phyloP scores from a whole-genome alignment of 2,888 invertebrate species.

The Amiota minor region DNA sequence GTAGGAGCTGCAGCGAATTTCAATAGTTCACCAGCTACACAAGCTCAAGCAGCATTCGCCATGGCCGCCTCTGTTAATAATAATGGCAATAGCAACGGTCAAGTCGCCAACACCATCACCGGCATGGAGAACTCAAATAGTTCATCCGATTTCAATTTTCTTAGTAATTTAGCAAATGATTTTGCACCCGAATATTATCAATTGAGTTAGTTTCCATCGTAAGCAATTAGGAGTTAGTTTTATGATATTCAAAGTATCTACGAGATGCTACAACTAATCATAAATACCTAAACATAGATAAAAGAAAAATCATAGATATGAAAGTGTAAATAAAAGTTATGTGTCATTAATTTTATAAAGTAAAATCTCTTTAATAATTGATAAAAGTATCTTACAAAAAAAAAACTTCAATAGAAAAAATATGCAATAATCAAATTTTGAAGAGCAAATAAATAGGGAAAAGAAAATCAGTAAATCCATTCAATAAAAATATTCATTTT shows the following conservation, averaged over 20 bases:
- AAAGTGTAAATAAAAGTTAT: slow-evolving; percentile 47
- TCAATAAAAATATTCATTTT: slow-evolving; percentile 26
- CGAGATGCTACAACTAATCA: too few relatives aligned
- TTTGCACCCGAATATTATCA: slow-evolving; percentile 92
- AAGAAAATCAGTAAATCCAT: too few relatives aligned
- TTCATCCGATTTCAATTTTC: slow-evolving; percentile 95
- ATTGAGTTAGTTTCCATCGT: slow-evolving; percentile 72
- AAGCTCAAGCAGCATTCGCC: slow-evolving; percentile 49
- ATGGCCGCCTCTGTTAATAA: slow-evolving; percentile 32
- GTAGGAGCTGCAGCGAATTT: slow-evolving; percentile 42
- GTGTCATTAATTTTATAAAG: slow-evolving; percentile 43
- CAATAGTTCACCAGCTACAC: slow-evolving; percentile 49
- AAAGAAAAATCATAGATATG: background rate
- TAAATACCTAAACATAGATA: background rate
- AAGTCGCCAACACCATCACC: slow-evolving; percentile 75
- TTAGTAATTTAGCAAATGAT: slow-evolving; percentile 92
- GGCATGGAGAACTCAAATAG: slow-evolving; percentile 89
- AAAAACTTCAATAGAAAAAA: too few relatives aligned
- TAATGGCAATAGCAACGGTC: slow-evolving; percentile 29
- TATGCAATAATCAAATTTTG: too few relatives aligned
- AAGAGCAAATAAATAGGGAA: too few relatives aligned
- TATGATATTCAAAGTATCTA: too few relatives aligned
- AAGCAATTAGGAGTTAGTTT: slow-evolving; percentile 35
- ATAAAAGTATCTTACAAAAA: too few relatives aligned
- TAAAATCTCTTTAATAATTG: background rate